Evolutionary conservation across 2,888 invertebrate genomes (phyloP).

Genomic region (Machimus atricapillus): DNA sequence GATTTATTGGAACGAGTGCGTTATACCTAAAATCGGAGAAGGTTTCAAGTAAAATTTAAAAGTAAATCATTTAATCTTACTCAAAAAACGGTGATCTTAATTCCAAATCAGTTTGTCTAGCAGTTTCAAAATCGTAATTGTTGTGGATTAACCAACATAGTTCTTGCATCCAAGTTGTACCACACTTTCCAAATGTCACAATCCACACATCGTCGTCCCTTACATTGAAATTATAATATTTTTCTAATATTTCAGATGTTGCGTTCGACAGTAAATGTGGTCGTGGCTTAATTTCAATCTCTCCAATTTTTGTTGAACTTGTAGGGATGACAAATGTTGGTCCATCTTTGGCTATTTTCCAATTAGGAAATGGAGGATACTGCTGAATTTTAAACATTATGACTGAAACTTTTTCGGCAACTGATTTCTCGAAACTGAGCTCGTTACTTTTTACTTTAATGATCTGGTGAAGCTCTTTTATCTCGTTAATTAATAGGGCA

Average conservation of each 20-base stretch:
- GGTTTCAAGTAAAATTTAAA: not conserved
- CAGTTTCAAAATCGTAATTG: constrained; percentile 55
- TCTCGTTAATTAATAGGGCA: not conserved
- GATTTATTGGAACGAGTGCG: not conserved
- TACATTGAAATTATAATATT: constrained; percentile 54
- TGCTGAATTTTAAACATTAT: not conserved
- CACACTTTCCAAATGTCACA: constrained; percentile 58
- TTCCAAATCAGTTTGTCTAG: constrained; percentile 54
- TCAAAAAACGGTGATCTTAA: constrained; percentile 58
- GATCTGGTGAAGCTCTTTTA: not conserved
- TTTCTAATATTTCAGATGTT: constrained; percentile 8
- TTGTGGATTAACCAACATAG: constrained; percentile 58
- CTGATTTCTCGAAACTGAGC: not conserved
- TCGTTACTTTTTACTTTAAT: not conserved
- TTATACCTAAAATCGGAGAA: not conserved
- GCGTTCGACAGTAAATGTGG: not conserved
- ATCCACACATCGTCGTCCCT: constrained; percentile 58
- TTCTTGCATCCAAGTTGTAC: constrained; percentile 61
- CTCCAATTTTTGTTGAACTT: not conserved
- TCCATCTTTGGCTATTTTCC: not conserved
- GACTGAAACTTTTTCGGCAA: not conserved
- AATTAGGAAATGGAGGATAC: not conserved
- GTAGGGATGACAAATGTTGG: not conserved
- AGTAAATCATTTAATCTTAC: constrained; percentile 48
- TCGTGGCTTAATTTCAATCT: not conserved